Evolutionary conservation across 2,888 invertebrate species (phyloP).

Genomic region (Chaetogeoica ovagalla): DNA sequence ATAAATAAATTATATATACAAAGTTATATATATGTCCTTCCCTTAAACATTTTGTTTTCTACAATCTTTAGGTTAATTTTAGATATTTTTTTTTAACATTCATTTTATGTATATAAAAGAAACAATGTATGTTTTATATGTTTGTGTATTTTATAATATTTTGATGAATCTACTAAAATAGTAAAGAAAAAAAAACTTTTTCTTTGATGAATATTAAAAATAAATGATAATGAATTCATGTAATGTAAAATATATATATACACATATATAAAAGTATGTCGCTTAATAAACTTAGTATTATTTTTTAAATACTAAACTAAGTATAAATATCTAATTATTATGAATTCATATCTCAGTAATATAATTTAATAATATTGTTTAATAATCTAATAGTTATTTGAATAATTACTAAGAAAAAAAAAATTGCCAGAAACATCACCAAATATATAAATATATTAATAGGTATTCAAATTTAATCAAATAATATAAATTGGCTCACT

Average conservation of each 20-base stretch:
- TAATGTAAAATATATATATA: neutral
- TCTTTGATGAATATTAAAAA: neutral
- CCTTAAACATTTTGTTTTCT: neutral
- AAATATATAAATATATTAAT: slow-evolving; percentile 17
- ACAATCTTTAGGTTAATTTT: neutral
- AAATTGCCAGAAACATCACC: slow-evolving; percentile 19
- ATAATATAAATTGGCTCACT: slow-evolving; percentile 5
- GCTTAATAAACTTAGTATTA: neutral
- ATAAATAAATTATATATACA: slow-evolving; percentile 27
- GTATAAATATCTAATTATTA: neutral
- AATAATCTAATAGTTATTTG: neutral
- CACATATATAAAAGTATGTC: neutral
- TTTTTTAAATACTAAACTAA: neutral
- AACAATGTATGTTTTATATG: neutral
- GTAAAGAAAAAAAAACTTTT: neutral
- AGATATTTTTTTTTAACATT: neutral
- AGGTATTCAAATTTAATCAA: slow-evolving; percentile 18
- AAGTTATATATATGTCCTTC: slow-evolving; percentile 1
- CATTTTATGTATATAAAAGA: neutral
- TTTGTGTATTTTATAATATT: slow-evolving; percentile 27
- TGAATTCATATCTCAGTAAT: slow-evolving; percentile 9
- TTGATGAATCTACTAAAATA: slow-evolving; percentile 14
- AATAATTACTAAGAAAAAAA: slow-evolving; percentile 7
- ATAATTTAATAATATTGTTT: slow-evolving; percentile 14
- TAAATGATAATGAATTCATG: neutral